Percentiles rank a stretch among this genome's conserved stretches.
Evolutionary conservation across 1,140 invertebrate genomes (phyloP).

Genomic region (Psix sp.): DNA sequence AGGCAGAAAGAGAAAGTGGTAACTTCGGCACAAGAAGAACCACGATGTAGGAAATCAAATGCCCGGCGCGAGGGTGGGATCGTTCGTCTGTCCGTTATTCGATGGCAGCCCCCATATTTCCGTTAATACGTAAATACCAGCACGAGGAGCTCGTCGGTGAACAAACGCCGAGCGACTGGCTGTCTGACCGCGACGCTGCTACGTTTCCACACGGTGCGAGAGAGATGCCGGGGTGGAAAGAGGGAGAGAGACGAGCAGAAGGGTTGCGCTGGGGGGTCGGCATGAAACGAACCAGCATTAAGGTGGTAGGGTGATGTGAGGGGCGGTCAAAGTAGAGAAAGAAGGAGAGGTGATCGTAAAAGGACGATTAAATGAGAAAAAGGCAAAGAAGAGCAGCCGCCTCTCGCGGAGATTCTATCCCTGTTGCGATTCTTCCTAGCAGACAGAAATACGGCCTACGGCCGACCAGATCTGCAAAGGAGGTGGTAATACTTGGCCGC

Average conservation of each 20-base stretch:
- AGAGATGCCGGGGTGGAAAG: conserved; percentile 61
- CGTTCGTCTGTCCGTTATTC: conserved; percentile 18
- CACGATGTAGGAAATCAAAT: background rate
- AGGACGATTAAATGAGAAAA: conserved; percentile 47
- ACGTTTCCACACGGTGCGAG: conserved; percentile 69
- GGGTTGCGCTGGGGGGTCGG: conserved; percentile 50
- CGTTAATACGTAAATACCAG: conserved; percentile 30
- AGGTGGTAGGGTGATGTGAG: conserved; percentile 30
- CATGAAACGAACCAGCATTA: conserved; percentile 37
- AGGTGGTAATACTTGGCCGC: conserved; percentile 39
- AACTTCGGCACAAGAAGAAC: too few relatives aligned
- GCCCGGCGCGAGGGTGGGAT: conserved; percentile 1
- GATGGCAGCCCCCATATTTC: conserved; percentile 40
- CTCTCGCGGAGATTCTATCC: conserved; percentile 38
- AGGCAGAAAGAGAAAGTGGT: background rate
- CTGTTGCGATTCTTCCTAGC: conserved; percentile 26
- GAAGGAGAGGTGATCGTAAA: conserved; percentile 39
- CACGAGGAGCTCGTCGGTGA: conserved; percentile 68
- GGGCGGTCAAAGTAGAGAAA: conserved; percentile 28
- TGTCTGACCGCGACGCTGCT: conserved; percentile 64
- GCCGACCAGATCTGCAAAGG: background rate
- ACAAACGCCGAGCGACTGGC: conserved; percentile 76
- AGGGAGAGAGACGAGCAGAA: conserved; percentile 56
- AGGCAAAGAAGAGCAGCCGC: conserved; percentile 21
- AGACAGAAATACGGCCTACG: conserved; percentile 7